phyloP scores from a whole-genome alignment of 2,113 vertebrate genomes.

The Ivindomyrus marchei region DNA sequence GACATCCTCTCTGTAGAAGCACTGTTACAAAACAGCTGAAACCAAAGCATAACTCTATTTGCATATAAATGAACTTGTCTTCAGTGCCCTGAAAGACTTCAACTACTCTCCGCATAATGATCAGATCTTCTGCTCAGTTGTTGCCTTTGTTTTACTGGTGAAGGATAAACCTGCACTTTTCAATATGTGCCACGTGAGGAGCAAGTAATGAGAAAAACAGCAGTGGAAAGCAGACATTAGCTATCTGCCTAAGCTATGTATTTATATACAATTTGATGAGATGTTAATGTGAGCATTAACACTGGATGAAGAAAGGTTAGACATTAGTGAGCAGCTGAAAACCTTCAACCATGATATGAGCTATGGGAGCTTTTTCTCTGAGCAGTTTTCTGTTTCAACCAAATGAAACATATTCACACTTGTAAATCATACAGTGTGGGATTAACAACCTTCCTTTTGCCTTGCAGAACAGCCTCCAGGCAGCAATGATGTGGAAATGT shows the following conservation, averaged over 20 bases:
- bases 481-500: constrained; percentile 8
- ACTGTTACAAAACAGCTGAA: neutral
- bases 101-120: neutral
- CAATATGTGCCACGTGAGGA: neutral
- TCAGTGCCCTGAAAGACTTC: neutral
- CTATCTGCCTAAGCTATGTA: neutral
- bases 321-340: neutral
- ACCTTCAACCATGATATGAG: neutral
- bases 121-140: neutral
- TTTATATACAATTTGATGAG: neutral
- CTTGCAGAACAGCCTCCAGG: neutral
- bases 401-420: neutral
- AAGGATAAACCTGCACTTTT: neutral
- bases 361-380: neutral
- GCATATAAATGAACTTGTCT: neutral
- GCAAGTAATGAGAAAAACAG: neutral
- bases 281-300: neutral
- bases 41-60: neutral
- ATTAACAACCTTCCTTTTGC: neutral
- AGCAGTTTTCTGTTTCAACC: neutral
- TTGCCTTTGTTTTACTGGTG: neutral
- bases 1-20: neutral
- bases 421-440: neutral
- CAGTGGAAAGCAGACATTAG: neutral
- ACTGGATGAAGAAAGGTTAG: neutral